Evolutionary conservation across 2,797 vertebrate species (phyloP), one percentile per base, ranked within the genome.

Genomic region (Protonibea diacanthus): DNA sequence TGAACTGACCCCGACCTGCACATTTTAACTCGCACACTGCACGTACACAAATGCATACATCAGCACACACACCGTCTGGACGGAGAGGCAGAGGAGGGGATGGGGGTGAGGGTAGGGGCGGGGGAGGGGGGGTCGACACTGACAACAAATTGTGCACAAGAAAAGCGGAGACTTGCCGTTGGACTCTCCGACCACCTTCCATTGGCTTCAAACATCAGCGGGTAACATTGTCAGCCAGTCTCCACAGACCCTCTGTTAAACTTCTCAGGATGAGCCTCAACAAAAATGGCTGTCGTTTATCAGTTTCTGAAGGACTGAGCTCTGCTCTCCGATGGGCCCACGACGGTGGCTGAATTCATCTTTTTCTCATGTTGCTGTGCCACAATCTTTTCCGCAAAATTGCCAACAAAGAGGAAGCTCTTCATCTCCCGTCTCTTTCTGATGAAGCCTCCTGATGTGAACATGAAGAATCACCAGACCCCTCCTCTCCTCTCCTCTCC

Each of bases 1-100:
- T 99, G 97, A 99, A 97, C 95, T 99, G 95, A 97, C 85, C 23
- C 49, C 15, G 21, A 27, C 33, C 63, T 1, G 61, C 74, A 42
- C 55, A 11, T 53, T 66, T 73, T 2, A 42, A 18, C 65, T 5
- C 53, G 5, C 55, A 29, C 55, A 57, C 47, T 14, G 3, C n/a
- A 70, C 74, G 2, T 18, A 23, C 73, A 69, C 77, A 52, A 60
- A 52, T 23, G 69, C 71, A 58, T 44, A 74, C 69, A 86, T 64
- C 66, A 47, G 71, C 58, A 71, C 60, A 66, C 71, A 60, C 59
- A 59, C 33, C 33, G 81, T 64, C 71, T 56, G 73, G 59, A 58
- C 1, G 4, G 33, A 65, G 83, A 75, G 23, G 74, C 45, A 44
- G 71, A 64, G 69, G 69, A 64, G 74, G 56, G 59, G 51, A 57